Evolutionary conservation across 1,140 invertebrate genomes (phyloP), one percentile per base, ranked within the genome.

Genomic region (Schlechtendalia chinensis): DNA sequence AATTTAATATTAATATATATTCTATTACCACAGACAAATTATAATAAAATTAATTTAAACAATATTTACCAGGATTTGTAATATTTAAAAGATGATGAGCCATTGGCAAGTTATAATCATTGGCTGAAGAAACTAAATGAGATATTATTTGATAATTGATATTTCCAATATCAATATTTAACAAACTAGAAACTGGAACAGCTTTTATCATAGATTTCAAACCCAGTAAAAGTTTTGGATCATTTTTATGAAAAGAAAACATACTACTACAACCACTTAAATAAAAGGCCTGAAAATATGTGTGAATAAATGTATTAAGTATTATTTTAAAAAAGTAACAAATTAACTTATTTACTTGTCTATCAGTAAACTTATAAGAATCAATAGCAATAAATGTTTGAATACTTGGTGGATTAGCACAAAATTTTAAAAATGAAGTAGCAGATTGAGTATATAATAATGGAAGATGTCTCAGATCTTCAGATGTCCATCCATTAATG

Each of bases 381-480:
- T 63, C 75, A 61, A 61, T 19, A 79, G 75, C 56, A 53, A 79
- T 61, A 50, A 79, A 14, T 0, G 75, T 63, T 50, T 79, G 56
- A 79, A 59, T n/a, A 79, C 39, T 79, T 12, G 45, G 75, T 0
- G 75, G 75, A 27, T 16, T 24, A 63, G 17, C 0, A 29, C 75
- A 79, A 54, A 79, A 79, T 29, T 79, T 63, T 0, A 61, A 61
- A 27, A 79, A 61, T 63, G 58, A 27, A 29, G 75, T 47, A 61
- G 75, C n/a, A 47, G 75, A 58, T 79, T 79, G 75, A n/a, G 58
- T 79, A 14, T 79, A 79, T 27, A 79, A 12, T 29, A 79, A 79
- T 47, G 75, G 75, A 50, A 79, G 75, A 61, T 79, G 75, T 27
- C 75, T 6, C 5, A 79, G 10, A 27, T 79, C 75, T 14, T 79